Evolutionary conservation across 1,140 invertebrate species (phyloP), one percentile per base, ranked within the genome.

Genomic region (Rhyacophila brunnea): DNA sequence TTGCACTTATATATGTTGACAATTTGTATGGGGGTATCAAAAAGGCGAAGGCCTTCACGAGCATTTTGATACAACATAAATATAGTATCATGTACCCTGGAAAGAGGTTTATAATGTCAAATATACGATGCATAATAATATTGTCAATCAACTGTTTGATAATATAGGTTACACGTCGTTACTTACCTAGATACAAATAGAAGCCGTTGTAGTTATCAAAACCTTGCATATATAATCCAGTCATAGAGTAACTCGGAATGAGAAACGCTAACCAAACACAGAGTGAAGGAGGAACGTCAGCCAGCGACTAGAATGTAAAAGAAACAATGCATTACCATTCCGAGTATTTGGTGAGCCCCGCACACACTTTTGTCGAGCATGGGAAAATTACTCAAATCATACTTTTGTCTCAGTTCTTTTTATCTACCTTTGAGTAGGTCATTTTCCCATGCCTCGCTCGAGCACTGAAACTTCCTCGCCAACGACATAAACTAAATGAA

Each of bases 161-260:
- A n/a, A n/a, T n/a, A n/a, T n/a, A n/a, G n/a, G n/a, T n/a, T n/a
- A n/a, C n/a, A n/a, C n/a, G 15, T n/a, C 4, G 10, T 23, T 19
- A 19, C 71, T 78, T 77, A 88, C 85, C 85, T 73, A 91, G 81
- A 74, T 90, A 91, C 52, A 85, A 74, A 66, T 87, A 87, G 67
- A 91, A 90, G 54, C 84, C 84, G 46, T 85, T 83, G 46, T 82
- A 82, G 57, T 85, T 83, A 55, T 77, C 81, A 19, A 79, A 77
- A 13, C 81, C 75, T 66, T 87, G 85, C 58, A 84, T 83, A 50
- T 86, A 86, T 0, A 95, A 75, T 0, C 92, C 91, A 7, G 88
- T 87, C 92, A 95, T 95, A 14, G 90, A 90, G 69, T 92, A 95
- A 10, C 90, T 91, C 13, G 93, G 93, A 19, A 93, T 84, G 15